These are phyloP conservation scores for Ladona fulva DNA, from an alignment of 1,140 invertebrate species.

Conservation along the genomic window DNA sequence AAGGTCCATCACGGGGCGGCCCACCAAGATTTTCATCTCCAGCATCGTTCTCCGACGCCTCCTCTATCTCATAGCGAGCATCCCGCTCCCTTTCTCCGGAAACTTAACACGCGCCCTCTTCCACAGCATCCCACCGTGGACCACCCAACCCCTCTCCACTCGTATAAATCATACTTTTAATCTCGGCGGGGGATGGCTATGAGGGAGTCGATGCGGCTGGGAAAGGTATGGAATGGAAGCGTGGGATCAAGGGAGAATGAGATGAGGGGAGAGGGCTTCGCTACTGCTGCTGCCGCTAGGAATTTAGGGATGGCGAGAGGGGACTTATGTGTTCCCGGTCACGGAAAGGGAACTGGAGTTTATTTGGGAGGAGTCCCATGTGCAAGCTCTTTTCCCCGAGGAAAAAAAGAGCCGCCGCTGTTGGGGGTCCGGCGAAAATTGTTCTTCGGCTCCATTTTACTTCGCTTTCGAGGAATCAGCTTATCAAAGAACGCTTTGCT, in stretches of 20 bases:
- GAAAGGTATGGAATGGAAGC: neutral
- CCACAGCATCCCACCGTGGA: neutral
- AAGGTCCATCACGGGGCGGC: no score
- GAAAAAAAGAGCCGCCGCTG: neutral
- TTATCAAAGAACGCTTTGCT: no score
- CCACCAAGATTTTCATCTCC: neutral
- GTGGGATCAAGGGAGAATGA: neutral
- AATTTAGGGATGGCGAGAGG: neutral
- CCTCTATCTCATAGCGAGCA: no score
- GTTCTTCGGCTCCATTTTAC: neutral
- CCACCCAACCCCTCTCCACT: neutral
- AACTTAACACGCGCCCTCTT: neutral
- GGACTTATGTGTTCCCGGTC: neutral
- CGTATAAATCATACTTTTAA: slow-evolving; percentile 10
- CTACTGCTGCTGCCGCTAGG: neutral
- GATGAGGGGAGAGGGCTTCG: neutral
- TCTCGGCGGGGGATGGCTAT: neutral
- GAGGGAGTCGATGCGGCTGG: neutral
- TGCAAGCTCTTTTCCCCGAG: neutral
- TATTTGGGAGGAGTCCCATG: neutral
- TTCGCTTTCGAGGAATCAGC: no score
- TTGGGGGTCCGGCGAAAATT: neutral
- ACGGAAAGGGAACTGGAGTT: neutral
- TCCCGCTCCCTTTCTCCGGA: neutral
- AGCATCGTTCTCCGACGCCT: neutral